Conservation (phyloP, 1,140 invertebrate genomes). For the Conus ventricosus region DNA sequence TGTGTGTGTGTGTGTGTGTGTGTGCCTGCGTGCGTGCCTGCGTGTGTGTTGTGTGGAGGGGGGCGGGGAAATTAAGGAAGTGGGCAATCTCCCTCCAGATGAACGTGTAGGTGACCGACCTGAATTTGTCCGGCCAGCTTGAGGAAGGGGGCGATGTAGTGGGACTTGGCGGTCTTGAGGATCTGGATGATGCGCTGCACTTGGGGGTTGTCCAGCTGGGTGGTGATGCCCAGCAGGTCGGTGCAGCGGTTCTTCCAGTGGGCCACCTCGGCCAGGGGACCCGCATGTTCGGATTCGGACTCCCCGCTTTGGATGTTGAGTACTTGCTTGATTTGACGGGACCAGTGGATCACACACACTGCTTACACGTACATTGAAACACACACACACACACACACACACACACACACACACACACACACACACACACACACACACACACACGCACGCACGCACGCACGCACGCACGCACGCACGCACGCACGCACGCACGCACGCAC, state of each 20-base stretch:
- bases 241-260: slow-evolving; percentile 91
- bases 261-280: slow-evolving; percentile 88
- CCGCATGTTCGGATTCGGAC: slow-evolving; percentile 82
- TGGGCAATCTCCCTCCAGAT: no score
- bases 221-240: slow-evolving; percentile 85
- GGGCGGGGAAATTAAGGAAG: no score
- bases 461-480: no score
- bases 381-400: neutral
- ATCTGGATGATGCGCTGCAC: slow-evolving; percentile 85
- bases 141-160: slow-evolving; percentile 86
- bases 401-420: neutral
- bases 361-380: slow-evolving; percentile 41
- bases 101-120: slow-evolving; percentile 49
- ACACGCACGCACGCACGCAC: neutral
- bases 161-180: slow-evolving; percentile 84
- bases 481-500: neutral
- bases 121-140: slow-evolving; percentile 74
- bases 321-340: slow-evolving; percentile 87
- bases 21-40: no score
- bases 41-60: no score
- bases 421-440: neutral
- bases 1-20: no score
- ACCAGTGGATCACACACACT: slow-evolving; percentile 88
- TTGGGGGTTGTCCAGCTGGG: slow-evolving; percentile 83
- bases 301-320: slow-evolving; percentile 83